These are phyloP conservation scores for Cheilosia urbana DNA, from an alignment of 2,888 invertebrate genomes.

Conservation along the genomic window DNA sequence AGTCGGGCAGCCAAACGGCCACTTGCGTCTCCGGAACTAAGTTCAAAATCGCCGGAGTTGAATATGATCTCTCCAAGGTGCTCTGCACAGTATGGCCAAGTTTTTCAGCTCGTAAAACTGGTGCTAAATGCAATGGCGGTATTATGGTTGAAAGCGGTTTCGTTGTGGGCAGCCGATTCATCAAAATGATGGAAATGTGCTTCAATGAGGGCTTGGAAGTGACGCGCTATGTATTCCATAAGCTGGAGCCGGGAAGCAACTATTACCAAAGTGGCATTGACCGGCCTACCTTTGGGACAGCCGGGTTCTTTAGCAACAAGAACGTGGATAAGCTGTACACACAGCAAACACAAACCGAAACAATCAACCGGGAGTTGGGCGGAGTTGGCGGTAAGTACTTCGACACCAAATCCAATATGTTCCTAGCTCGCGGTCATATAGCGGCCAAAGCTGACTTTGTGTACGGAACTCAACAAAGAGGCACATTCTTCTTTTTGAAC, in stretches of 20 bases:
- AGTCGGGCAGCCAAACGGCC: slow-evolving; percentile 75
- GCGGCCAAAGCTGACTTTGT: slow-evolving; percentile 85
- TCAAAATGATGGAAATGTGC: slow-evolving; percentile 82
- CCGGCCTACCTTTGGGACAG: slow-evolving; percentile 80
- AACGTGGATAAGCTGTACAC: slow-evolving; percentile 81
- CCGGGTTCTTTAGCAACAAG: slow-evolving; percentile 80
- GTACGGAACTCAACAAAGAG: slow-evolving; percentile 84
- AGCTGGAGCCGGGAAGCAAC: slow-evolving; percentile 81
- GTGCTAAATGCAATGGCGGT: slow-evolving; percentile 79
- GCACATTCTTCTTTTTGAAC: slow-evolving; percentile 85
- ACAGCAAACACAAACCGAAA: slow-evolving; percentile 79
- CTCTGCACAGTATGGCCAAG: slow-evolving; percentile 79
- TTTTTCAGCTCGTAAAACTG: slow-evolving; percentile 79
- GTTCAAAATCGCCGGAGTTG: slow-evolving; percentile 77
- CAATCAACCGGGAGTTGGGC: slow-evolving; percentile 80
- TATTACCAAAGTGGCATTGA: slow-evolving; percentile 82
- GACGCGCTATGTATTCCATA: slow-evolving; percentile 81
- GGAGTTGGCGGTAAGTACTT: slow-evolving; percentile 77
- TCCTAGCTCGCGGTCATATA: slow-evolving; percentile 84
- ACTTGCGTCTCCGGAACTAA: slow-evolving; percentile 78
- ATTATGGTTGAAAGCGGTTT: slow-evolving; percentile 50
- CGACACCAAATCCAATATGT: slow-evolving; percentile 76
- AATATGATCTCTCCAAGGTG: slow-evolving; percentile 78
- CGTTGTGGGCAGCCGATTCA: slow-evolving; percentile 77
- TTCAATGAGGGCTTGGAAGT: slow-evolving; percentile 80